These are phyloP conservation scores for Rutilus rutilus DNA, from an alignment of 2,113 vertebrate genomes.

Conservation along the genomic window DNA sequence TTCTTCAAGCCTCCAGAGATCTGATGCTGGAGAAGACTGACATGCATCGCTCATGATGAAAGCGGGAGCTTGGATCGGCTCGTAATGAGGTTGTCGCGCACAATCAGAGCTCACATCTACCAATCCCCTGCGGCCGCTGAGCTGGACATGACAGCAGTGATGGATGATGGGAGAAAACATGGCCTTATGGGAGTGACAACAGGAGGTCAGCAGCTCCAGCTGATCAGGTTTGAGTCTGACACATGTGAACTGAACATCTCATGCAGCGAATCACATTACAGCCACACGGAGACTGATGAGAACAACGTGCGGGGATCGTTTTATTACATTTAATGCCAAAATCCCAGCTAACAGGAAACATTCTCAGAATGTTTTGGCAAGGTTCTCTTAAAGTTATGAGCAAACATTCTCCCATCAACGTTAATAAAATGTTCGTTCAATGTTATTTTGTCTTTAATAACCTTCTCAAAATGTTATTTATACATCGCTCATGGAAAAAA, in stretches of 20 bases:
- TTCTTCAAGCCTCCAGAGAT: not conserved
- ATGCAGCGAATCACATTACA: not conserved
- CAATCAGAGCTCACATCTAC: constrained; percentile 73
- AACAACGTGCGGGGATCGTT: too few relatives aligned
- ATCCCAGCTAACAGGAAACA: not conserved
- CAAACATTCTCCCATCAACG: too few relatives aligned
- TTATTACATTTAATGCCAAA: too few relatives aligned
- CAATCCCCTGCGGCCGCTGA: constrained; percentile 56
- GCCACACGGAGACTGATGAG: not conserved
- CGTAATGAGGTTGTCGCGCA: constrained; percentile 80
- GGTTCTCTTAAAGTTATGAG: too few relatives aligned
- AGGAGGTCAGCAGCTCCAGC: constrained; percentile 54
- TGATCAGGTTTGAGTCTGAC: constrained; percentile 29
- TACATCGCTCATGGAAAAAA: not conserved
- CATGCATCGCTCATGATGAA: constrained; percentile 64
- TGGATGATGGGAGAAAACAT: constrained; percentile 45
- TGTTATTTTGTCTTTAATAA: too few relatives aligned
- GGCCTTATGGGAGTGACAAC: constrained; percentile 60
- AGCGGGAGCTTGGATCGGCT: constrained; percentile 63
- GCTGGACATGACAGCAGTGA: constrained; percentile 59
- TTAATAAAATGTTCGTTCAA: too few relatives aligned
- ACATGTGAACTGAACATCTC: not conserved
- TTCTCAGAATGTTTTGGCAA: not conserved
- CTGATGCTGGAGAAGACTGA: constrained; percentile 31
- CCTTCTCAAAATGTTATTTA: too few relatives aligned